Evolutionary conservation across 2,113 vertebrate genomes (phyloP).

Genomic region (Catagonus wagneri): DNA sequence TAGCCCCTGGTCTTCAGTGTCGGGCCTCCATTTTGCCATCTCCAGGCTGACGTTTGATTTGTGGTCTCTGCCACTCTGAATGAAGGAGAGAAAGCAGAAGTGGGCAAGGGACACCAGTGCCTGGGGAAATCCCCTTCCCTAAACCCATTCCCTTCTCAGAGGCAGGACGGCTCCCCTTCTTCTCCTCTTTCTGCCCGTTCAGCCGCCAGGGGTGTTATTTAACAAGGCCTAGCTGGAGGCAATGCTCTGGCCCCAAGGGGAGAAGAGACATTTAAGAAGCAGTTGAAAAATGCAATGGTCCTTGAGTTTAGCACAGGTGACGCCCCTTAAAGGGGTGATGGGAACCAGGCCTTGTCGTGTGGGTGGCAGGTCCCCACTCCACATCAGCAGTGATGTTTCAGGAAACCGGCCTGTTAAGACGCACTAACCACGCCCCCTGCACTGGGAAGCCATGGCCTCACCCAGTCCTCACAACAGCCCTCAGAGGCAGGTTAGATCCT

Average conservation of each 20-base stretch:
- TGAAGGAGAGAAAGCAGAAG: neutral
- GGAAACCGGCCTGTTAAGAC: neutral
- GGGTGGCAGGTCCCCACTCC: neutral
- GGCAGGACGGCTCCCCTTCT: neutral
- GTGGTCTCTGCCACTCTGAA: neutral
- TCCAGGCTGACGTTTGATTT: neutral
- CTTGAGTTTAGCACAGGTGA: neutral
- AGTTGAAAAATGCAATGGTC: neutral
- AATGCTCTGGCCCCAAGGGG: neutral
- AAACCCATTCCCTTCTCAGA: neutral
- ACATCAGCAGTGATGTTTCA: accelerated
- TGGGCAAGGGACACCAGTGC: neutral
- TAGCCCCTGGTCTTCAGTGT: neutral
- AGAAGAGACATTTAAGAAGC: neutral
- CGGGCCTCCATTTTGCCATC: neutral
- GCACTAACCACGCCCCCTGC: accelerated
- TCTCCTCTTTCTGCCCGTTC: neutral
- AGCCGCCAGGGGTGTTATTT: neutral
- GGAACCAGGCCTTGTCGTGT: neutral
- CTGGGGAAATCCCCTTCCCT: neutral
- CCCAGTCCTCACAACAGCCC: neutral
- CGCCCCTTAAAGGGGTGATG: neutral
- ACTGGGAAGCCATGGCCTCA: neutral
- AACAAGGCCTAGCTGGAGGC: neutral
- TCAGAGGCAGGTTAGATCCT: neutral